These are phyloP conservation scores for Copidosoma floridanum DNA, from an alignment of 1,140 invertebrate genomes.

Conservation along the genomic window DNA sequence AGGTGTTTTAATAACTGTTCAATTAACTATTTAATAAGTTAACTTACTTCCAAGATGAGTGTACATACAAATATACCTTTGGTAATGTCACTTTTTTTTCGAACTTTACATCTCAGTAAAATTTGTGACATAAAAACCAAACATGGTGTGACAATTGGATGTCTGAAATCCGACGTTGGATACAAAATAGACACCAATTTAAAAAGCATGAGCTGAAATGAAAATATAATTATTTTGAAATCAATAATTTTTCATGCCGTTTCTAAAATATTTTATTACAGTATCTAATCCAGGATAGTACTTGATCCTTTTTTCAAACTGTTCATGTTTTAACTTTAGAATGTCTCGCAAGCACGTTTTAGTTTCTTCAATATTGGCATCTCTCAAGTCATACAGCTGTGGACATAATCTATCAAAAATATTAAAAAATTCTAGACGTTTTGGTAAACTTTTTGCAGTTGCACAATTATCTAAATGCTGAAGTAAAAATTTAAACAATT, in stretches of 20 bases:
- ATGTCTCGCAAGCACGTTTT: conserved; percentile 67
- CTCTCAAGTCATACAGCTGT: conserved; percentile 71
- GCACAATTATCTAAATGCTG: conserved; percentile 71
- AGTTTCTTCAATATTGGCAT: conserved; percentile 67
- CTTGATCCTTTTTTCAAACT: conserved; percentile 64
- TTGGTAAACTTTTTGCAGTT: conserved; percentile 51
- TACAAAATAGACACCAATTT: conserved; percentile 77
- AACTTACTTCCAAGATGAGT: conserved; percentile 69
- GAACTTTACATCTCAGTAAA: conserved; percentile 64
- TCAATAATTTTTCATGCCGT: conserved; percentile 12
- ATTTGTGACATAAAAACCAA: conserved; percentile 82
- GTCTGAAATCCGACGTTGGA: conserved; percentile 84
- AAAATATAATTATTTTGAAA: conserved; percentile 24
- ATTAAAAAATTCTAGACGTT: conserved; percentile 60
- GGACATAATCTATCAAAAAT: conserved; percentile 64
- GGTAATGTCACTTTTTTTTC: conserved; percentile 66
- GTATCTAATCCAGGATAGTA: conserved; percentile 70
- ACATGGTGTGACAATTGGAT: conserved; percentile 81
- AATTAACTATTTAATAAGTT: background rate
- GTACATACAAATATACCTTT: conserved; percentile 77
- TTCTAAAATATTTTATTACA: conserved; percentile 41
- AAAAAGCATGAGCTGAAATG: conserved; percentile 72
- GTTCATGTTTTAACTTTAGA: conserved; percentile 71
- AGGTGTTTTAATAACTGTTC: too few species aligned
- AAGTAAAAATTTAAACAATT: conserved; percentile 71